Evolutionary conservation across 30 jellyfish, hydroid and myxozoan species (phyloP).

Genomic region (Turritopsis rubra): DNA sequence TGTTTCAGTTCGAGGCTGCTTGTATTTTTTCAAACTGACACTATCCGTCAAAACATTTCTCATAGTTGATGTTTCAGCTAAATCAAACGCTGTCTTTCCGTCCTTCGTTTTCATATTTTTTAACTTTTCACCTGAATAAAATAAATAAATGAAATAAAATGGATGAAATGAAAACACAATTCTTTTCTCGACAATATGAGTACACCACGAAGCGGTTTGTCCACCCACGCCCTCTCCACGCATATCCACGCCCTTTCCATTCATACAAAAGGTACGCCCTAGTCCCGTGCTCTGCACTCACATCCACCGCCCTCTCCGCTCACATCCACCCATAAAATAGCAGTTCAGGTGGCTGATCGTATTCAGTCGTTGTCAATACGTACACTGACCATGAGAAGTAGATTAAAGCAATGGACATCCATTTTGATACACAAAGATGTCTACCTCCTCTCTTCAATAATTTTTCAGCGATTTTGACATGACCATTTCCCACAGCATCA

Average conservation of each 20-base stretch:
- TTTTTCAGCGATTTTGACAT: conserved; percentile 30
- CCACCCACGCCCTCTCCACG: too few species aligned
- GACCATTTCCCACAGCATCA: conserved; percentile 67
- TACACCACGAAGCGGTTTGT: too few species aligned
- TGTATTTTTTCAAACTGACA: not conserved
- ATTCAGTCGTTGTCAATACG: not conserved
- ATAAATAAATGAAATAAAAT: not conserved
- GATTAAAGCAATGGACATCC: too few species aligned
- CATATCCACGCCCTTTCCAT: too few species aligned
- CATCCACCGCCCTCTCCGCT: not conserved
- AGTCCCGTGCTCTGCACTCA: not conserved
- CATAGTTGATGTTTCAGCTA: conserved; percentile 13
- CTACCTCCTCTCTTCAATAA: conserved; percentile 57
- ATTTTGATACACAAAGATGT: not conserved
- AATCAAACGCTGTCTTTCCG: conserved; percentile 27
- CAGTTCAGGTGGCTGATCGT: not conserved
- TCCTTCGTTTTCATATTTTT: conserved; percentile 17
- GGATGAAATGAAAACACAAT: not conserved
- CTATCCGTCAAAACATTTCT: conserved; percentile 8
- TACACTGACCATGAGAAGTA: too few species aligned
- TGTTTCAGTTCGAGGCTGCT: not conserved
- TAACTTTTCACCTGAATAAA: conserved; percentile 20
- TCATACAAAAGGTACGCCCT: too few species aligned
- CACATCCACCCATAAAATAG: not conserved
- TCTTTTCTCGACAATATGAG: too few species aligned